Base-by-base conservation (phyloP, 2,888 invertebrate species). In the Carterocephalus palaemon region DNA sequence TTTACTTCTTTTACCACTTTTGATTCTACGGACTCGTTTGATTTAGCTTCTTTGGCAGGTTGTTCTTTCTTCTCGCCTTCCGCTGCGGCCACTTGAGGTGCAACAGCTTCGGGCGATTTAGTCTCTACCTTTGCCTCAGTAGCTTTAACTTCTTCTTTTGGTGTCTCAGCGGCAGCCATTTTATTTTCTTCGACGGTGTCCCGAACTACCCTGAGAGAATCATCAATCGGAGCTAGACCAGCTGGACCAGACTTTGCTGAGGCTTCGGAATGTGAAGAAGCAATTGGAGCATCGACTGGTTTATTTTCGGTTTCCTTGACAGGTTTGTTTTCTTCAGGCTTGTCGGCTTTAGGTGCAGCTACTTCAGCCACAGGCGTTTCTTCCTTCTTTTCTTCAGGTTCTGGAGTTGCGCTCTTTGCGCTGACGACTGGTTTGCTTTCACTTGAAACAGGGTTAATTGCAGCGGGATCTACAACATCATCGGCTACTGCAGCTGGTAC, bases 151-250 rank as follows among this genome's bases (percentile, higher is more conserved):
- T 56, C 52, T 23, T 49, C 42, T 26, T 49, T 49, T 5, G 52
- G 46, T 9, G 32, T 24, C 29, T 55, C 56, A 28, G 37, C 50
- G 4, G 54, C 31, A 2, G 49, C 65, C 4, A 4, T 29, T 9
- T 70, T 60, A 38, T 81, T 65, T 39, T 74, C 79, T 42, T 73
- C 75, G 13, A 75, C 68, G 4, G 82, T 77, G 36, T 80, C 84
- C 23, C 86, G 79, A 9, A 81, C 67, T 45, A 83, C 77, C 22
- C 82, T 67, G 8, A 73, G 58, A 26, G 59, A 59, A 9, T 79
- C 79, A 16, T 74, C 74, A 38, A 52, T 22, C 3, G 52, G 42
- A 4, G 33, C 52, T 13, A 42, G 51, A 26, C 47, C 52, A 26
- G 46, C 53, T 3, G 46, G 47, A 16, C 38, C 46, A 8, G 62